These are phyloP conservation scores for Petrocephalus zakoni DNA, from an alignment of 2,113 vertebrate species.

Conservation along the genomic window DNA sequence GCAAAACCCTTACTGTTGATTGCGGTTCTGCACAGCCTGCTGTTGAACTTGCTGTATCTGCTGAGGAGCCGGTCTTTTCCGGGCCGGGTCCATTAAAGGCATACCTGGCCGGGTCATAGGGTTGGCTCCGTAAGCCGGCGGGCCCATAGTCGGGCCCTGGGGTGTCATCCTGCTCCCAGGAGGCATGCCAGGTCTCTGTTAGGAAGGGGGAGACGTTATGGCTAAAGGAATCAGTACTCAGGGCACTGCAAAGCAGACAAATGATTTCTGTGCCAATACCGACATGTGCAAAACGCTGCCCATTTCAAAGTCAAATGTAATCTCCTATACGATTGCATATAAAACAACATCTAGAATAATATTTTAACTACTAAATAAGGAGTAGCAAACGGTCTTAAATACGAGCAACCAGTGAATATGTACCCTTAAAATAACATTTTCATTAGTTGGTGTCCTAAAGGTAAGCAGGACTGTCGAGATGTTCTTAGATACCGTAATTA, in stretches of 20 bases:
- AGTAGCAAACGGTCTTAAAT: neutral
- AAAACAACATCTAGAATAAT: neutral
- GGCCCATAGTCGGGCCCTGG: conserved; percentile 91
- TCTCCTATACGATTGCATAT: no score
- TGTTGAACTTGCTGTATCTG: conserved; percentile 96
- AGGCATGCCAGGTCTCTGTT: conserved; percentile 87
- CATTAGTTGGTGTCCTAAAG: neutral
- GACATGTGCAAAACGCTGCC: neutral
- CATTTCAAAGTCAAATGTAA: neutral
- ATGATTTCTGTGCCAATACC: neutral
- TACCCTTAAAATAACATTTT: neutral
- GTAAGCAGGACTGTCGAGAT: no score
- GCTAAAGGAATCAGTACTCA: neutral
- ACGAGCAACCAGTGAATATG: no score
- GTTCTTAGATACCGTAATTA: neutral
- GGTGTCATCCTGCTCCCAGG: conserved; percentile 85
- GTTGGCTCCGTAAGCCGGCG: conserved; percentile 83
- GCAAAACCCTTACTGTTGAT: conserved; percentile 80
- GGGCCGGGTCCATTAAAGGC: conserved; percentile 88
- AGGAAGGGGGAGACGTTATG: neutral
- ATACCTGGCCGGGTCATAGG: conserved; percentile 88
- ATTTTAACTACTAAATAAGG: neutral
- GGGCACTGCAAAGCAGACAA: neutral
- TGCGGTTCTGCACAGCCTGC: conserved; percentile 73
- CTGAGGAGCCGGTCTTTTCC: conserved; percentile 88